Conservation (phyloP, 1,140 invertebrate species). For the Drusus annulatus region DNA sequence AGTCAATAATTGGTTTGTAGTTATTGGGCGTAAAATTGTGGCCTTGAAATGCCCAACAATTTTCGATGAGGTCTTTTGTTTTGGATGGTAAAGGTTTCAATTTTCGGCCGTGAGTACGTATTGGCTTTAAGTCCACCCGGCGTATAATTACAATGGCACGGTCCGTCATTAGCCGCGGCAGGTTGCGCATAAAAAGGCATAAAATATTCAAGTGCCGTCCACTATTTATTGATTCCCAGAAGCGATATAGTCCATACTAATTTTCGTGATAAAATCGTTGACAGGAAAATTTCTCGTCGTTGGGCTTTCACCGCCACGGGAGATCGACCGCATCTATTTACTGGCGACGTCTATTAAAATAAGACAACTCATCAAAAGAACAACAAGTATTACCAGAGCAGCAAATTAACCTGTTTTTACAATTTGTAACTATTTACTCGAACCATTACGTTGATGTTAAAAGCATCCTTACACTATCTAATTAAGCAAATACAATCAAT, state of each 20-base stretch:
- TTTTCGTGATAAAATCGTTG: slow-evolving; percentile 40
- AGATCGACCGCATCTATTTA: background rate
- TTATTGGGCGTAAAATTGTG: too few relatives aligned
- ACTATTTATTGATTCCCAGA: slow-evolving; percentile 45
- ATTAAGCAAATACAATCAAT: too few relatives aligned
- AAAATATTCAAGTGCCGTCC: slow-evolving; percentile 29
- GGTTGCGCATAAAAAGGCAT: slow-evolving; percentile 29
- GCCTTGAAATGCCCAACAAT: too few relatives aligned
- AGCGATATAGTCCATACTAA: slow-evolving; percentile 45
- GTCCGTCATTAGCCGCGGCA: slow-evolving; percentile 40
- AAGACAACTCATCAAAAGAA: too few relatives aligned
- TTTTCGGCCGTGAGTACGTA: background rate
- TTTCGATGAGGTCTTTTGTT: too few relatives aligned
- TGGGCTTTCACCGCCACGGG: background rate
- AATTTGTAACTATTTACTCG: too few relatives aligned
- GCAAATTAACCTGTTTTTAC: too few relatives aligned
- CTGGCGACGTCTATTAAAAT: too few relatives aligned
- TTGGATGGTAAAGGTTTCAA: too few relatives aligned
- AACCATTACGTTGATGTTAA: too few relatives aligned
- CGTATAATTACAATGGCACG: slow-evolving; percentile 42
- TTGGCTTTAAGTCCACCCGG: slow-evolving; percentile 20
- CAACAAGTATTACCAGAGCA: too few relatives aligned
- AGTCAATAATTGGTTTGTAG: background rate
- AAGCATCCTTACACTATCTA: too few relatives aligned
- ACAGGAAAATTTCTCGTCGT: slow-evolving; percentile 31